Evolutionary conservation across 2,888 invertebrate genomes (phyloP).

Genomic region (Apodemia zela): DNA sequence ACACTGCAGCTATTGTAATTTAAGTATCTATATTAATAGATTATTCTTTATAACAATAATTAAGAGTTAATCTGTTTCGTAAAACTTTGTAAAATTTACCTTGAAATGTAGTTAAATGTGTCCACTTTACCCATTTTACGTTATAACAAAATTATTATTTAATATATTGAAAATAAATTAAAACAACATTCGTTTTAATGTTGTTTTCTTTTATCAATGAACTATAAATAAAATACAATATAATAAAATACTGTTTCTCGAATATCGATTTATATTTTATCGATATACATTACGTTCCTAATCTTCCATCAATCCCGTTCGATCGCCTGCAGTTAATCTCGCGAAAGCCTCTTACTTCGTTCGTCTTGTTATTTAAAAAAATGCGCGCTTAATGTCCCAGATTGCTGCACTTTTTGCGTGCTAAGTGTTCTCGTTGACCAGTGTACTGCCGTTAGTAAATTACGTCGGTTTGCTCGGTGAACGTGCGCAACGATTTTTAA

Average conservation of each 20-base stretch:
- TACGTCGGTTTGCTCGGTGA: slow-evolving; percentile 37
- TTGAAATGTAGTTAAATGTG: no score
- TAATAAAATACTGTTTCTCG: not conserved
- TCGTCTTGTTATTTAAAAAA: slow-evolving; percentile 24
- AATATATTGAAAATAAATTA: no score
- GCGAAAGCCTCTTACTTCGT: slow-evolving; percentile 39
- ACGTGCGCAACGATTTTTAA: slow-evolving; percentile 11
- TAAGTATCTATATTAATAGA: no score
- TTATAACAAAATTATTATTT: no score
- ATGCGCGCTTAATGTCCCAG: slow-evolving; percentile 24
- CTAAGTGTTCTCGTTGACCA: slow-evolving; percentile 37
- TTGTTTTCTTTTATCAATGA: no score
- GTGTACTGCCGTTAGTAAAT: slow-evolving; percentile 41
- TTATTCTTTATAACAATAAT: no score
- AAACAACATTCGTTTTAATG: no score
- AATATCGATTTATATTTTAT: slow-evolving; percentile 9
- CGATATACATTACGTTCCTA: not conserved
- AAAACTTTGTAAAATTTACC: no score
- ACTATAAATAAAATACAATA: not conserved
- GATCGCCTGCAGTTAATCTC: slow-evolving; percentile 45
- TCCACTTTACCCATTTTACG: no score
- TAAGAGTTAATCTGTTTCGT: no score
- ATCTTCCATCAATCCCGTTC: slow-evolving; percentile 41
- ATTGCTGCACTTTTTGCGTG: slow-evolving; percentile 32
- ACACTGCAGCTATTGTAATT: no score